Base-by-base conservation (phyloP, 2,888 invertebrate genomes). In the Willowsia nigromaculata region DNA sequence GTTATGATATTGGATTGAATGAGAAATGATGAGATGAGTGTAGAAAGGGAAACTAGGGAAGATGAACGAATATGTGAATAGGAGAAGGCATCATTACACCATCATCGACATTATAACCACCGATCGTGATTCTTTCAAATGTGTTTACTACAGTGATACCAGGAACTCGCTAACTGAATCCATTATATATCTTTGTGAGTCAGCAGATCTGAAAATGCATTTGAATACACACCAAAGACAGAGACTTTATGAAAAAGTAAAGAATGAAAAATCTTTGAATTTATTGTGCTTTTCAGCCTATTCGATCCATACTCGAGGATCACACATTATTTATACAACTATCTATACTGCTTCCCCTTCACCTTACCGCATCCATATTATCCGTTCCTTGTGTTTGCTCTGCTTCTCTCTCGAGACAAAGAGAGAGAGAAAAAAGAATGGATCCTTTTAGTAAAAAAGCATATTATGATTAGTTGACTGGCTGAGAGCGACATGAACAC, bases 381-480 rank as follows among this genome's bases (percentile, higher is more conserved):
- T 40, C 53, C 53, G n/a, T 33, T 30, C 30, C 30, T 82, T 59
- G 4, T 62, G 59, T 62, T 62, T 62, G 59, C 27, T 62, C 59
- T 30, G 27, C 11, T 68, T 59, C 33, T 83, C 68, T 82, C 47
- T 68, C 78, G 86, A 88, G 74, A 87, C 68, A 85, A 78, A 27
- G 78, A 11, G 43, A 30, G 59, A 27, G 78, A 11, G 43, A 30
- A 43, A 47, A 76, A 76, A 56, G 87, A 80, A 81, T 56, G 62
- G 56, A 82, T 85, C 59, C 56, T 81, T 71, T 80, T 80, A 68
- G 43, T 22, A 65, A 40, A 68, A 80, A 88, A 88, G 33, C 87
- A 82, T 86, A 86, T 88, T 82, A 88, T 88, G 87, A 88, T 88
- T 88, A 88, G 87, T 82, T 88, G 59, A 68, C 47, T 88, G 74